A percentile compares a stretch with the other conserved stretches of the same genome.
phyloP scores from a whole-genome alignment of 2,797 vertebrate genomes.

The Manis pentadactyla region DNA sequence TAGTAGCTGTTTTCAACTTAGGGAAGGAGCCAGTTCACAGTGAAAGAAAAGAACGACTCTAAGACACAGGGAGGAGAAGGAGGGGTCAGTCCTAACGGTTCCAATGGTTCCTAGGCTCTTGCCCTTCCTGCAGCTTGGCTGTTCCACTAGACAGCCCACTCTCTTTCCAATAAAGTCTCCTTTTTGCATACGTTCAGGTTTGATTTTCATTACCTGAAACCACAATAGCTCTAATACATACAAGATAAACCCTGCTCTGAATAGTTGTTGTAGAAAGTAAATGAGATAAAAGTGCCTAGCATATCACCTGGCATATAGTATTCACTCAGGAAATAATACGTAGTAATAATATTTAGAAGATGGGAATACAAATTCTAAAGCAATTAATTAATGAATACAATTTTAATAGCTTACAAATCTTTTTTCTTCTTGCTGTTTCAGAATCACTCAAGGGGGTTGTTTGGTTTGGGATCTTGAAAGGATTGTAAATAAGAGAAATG shows the following conservation, averaged over 20 bases:
- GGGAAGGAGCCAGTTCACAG: background rate
- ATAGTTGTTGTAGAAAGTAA: background rate
- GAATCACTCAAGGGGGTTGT: background rate
- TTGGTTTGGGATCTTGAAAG: conserved; percentile 21
- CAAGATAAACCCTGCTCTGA: conserved; percentile 11
- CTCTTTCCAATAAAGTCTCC: background rate
- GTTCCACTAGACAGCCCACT: background rate
- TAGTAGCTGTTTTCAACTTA: background rate
- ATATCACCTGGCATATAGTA: background rate
- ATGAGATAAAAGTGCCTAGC: background rate
- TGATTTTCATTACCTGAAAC: background rate
- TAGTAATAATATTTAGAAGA: conserved; percentile 35
- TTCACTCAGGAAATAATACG: background rate
- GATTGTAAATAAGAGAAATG: background rate
- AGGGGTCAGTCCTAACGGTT: too few species aligned
- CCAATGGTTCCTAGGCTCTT: background rate
- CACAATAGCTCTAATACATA: background rate
- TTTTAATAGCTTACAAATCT: background rate
- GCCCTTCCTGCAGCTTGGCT: background rate
- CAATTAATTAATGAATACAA: background rate
- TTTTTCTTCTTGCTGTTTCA: conserved; percentile 21
- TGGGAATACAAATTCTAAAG: background rate
- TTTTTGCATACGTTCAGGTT: background rate
- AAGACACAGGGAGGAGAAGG: background rate
- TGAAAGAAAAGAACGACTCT: background rate